Base-by-base conservation (phyloP, 2,797 vertebrate genomes). In the Crenichthys baileyi region DNA sequence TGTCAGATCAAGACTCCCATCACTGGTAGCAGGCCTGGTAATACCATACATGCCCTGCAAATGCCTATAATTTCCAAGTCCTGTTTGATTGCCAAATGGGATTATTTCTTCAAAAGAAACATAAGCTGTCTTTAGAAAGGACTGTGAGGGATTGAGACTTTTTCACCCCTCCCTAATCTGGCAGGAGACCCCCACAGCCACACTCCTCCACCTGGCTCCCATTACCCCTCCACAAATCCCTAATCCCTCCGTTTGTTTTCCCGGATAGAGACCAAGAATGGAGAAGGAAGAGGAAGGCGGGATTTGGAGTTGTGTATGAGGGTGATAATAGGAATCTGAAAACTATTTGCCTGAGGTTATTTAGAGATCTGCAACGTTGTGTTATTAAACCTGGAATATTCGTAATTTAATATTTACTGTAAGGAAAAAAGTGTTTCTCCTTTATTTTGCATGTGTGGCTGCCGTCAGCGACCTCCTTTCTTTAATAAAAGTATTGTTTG, bases 401-500 rank as follows among this genome's bases (percentile, higher is more conserved):
- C 44, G 44, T 51, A 75, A 51, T 70, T 78, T 83, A 60, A 53
- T 73, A 55, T 46, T 78, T 8, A 75, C 12, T 39, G n/a, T 72
- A 39, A n/a, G 20, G n/a, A 74, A 51, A 68, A 56, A 61, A 29
- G 5, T 26, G 3, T 2, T 22, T 73, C 8, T 6, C 7, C 51
- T 68, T 70, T 39, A 51, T 75, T 31, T 71, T 51, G 75, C 79
- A 61, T 60, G 53, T 73, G 72, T 3, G 65, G 31, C 60, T 79
- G 63, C 72, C 63, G 82, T 88, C 83, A 53, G 83, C 13, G 18
- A 78, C 74, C 85, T 83, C 75, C 95, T 96, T 88, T 83, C 91
- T 97, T 97, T 97, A 98, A 97, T 98, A 97, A 97, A 97, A 92
- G 82, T 96, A 95, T 96, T 97, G 97, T 98, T 98, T 97, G 96